These are phyloP conservation scores for Ispidina picta DNA, from an alignment of 2,797 vertebrate genomes.

Conservation along the genomic window DNA sequence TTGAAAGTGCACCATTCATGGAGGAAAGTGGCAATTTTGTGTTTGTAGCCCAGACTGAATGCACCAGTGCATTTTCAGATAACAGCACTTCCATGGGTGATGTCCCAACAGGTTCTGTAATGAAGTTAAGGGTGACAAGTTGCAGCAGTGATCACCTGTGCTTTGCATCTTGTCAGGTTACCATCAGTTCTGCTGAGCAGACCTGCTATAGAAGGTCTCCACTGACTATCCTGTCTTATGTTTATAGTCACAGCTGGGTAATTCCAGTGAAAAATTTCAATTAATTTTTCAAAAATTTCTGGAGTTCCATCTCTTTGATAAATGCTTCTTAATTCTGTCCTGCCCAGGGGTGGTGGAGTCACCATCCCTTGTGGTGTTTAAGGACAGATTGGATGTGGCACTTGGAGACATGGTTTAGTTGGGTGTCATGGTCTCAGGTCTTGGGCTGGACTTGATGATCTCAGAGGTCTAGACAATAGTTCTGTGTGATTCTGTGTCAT, in stretches of 20 bases:
- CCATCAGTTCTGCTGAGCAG: background rate
- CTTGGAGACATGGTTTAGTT: no score
- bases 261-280: background rate
- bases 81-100: background rate
- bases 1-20: background rate
- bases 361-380: no score
- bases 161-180: conserved; percentile 1
- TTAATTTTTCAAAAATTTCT: background rate
- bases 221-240: background rate
- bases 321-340: background rate
- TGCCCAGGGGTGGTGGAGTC: no score
- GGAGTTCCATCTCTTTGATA: background rate
- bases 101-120: background rate
- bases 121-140: conserved; percentile 7
- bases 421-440: no score
- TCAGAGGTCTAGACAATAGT: no score
- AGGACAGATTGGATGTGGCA: no score
- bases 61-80: conserved; percentile 1
- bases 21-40: background rate
- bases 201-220: background rate
- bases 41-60: background rate
- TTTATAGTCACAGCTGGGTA: background rate
- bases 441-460: no score
- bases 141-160: background rate
- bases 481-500: no score